phyloP scores from a whole-genome alignment of 2,113 vertebrate genomes.

The Nibea coibor region DNA sequence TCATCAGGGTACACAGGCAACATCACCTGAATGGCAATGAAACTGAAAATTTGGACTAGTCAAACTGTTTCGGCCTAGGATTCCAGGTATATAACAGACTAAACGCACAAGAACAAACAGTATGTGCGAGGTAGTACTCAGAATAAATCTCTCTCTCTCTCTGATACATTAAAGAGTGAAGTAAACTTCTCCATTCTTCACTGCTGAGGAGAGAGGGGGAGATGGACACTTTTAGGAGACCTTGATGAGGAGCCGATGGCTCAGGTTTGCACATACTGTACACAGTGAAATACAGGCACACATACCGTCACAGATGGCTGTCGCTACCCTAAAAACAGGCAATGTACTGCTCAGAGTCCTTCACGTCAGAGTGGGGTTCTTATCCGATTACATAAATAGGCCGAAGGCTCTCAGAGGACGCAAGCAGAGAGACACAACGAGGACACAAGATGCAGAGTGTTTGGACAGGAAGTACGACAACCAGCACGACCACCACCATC shows the following conservation, averaged over 20 bases:
- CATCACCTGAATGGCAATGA: background rate
- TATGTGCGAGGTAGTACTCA: background rate
- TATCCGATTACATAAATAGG: conserved; percentile 46
- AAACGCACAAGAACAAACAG: background rate
- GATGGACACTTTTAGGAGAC: background rate
- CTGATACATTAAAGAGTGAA: background rate
- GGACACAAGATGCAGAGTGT: conserved; percentile 23
- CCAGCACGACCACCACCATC: background rate
- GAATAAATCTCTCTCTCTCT: background rate
- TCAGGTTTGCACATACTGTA: background rate
- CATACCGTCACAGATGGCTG: conserved; percentile 1
- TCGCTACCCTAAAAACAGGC: conserved; percentile 15
- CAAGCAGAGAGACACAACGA: conserved; percentile 44
- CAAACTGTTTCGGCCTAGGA: background rate
- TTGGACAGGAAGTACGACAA: conserved; percentile 14
- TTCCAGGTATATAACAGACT: background rate
- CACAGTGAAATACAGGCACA: background rate
- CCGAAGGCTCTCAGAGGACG: conserved; percentile 54
- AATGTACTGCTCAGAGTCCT: conserved; percentile 22
- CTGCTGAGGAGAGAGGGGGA: background rate
- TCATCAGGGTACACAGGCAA: background rate
- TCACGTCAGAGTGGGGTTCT: conserved; percentile 21
- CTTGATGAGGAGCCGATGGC: background rate
- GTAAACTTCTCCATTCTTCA: background rate
- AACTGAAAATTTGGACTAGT: background rate